Evolutionary conservation across 2,797 vertebrate species (phyloP), one percentile per base, ranked within the genome.

Genomic region (Champsocephalus esox): DNA sequence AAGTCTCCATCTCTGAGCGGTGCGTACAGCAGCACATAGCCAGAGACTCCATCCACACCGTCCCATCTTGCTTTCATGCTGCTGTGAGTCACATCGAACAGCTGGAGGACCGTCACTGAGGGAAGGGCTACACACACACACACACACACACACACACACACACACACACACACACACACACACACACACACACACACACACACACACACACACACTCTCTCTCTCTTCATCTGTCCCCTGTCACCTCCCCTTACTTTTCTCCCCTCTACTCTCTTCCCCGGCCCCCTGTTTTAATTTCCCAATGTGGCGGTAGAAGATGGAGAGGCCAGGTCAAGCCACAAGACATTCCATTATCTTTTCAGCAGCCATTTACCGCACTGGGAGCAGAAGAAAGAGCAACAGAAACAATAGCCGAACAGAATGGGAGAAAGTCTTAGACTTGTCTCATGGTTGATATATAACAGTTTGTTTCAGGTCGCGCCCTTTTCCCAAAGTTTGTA

Each of bases 21-120:
- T 5, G 96, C 93, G 0, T 98, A 99, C 0, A 99, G 94, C 83
- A 99, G 85, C 96, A 97, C 96, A 91, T 98, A 99, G 14, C 96
- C 98, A 0, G 97, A 96, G 17, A 95, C 97, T 17, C 96, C 96
- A 0, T 88, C 89, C 44, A 96, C 95, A 0, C 89, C 81, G 0
- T 91, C 92, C 98, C 98, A 99, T 76, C 88, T 95, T 0, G 93
- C 96, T 60, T 88, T 96, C 92, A 99, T 95, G 83, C 94, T 95
- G 87, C 87, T 96, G 83, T 97, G 96, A 2, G 95, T 96, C 75
- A 97, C 94, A 3, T 97, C 95, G 0, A 96, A 96, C 66, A 99
- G 73, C 55, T 96, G 92, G 60, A 99, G 94, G 64, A 94, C 85
- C 0, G 90, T 95, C 3, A 96, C 97, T 66, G 93, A 92, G 1